Evolutionary conservation across 2,888 invertebrate genomes (phyloP).

Genomic region (Nasonovia ribisnigri): DNA sequence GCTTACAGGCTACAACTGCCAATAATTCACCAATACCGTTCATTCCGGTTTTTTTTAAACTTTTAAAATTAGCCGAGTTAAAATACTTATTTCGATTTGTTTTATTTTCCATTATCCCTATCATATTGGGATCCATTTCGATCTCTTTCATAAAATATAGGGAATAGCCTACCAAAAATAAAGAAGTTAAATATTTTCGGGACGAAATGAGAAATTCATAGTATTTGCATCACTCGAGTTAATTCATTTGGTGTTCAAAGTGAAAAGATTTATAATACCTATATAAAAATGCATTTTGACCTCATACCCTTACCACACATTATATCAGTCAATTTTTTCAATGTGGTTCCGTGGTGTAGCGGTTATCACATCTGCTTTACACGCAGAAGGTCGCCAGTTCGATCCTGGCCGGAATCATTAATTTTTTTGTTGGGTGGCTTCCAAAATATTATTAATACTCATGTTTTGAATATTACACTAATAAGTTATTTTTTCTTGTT

Average conservation of each 20-base stretch:
- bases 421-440: neutral
- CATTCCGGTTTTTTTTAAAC: neutral
- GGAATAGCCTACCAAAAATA: neutral
- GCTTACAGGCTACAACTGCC: no score
- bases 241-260: neutral
- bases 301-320: neutral
- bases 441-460: no score
- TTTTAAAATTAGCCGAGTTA: neutral
- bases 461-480: no score
- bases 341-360: constrained; percentile 62
- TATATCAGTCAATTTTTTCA: fast-evolving
- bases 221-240: neutral
- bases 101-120: neutral
- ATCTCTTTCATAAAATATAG: neutral
- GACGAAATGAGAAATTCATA: neutral
- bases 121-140: neutral
- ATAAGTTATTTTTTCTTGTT: neutral
- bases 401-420: constrained; percentile 57
- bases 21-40: neutral
- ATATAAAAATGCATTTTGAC: neutral
- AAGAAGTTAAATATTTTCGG: neutral
- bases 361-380: constrained; percentile 64
- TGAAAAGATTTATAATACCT: neutral
- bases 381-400: constrained; percentile 64
- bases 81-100: neutral